Evolutionary conservation across 2,888 invertebrate genomes (phyloP).

Genomic region (Diloba caeruleocephala): DNA sequence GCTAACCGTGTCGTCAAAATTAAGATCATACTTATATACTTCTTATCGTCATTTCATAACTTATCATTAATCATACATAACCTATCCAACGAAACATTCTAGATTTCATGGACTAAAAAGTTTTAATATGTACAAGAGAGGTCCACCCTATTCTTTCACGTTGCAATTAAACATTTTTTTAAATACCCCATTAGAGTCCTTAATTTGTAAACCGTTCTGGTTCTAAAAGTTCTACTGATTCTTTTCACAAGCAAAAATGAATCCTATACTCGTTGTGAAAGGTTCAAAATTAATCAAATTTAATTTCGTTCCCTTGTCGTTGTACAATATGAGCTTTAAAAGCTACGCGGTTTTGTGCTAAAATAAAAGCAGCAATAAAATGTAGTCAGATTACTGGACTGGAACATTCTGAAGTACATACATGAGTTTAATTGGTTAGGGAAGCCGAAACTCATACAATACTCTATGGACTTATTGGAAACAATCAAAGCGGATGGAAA

Average conservation of each 20-base stretch:
- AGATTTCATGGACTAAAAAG: conserved; percentile 22
- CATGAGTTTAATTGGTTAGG: conserved; percentile 38
- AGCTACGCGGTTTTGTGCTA: conserved; percentile 45
- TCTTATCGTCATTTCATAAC: too few species aligned
- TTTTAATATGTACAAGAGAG: conserved; percentile 12
- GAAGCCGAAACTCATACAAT: conserved; percentile 45
- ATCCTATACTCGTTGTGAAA: accelerated
- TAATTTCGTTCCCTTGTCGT: conserved; percentile 19
- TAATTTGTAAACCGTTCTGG: conserved; percentile 66
- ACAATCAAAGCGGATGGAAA: too few species aligned
- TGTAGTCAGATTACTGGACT: conserved; percentile 48
- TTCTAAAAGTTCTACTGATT: conserved; percentile 41
- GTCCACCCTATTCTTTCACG: conserved; percentile 56
- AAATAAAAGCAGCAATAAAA: conserved; percentile 57
- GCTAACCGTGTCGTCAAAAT: too few species aligned
- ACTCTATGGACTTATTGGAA: conserved; percentile 9
- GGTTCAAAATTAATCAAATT: conserved; percentile 11
- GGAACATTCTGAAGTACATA: conserved; percentile 46
- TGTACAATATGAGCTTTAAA: conserved; percentile 50
- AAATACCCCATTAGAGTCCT: conserved; percentile 72
- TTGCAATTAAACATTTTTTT: conserved; percentile 72
- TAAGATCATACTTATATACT: too few species aligned
- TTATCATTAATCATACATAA: too few species aligned
- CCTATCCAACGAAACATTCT: too few species aligned
- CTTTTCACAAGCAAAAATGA: conserved; percentile 1